A percentile compares a stretch with the other conserved stretches of the same genome.
These are phyloP conservation scores for Fulmarus glacialis DNA, from an alignment of 2,113 vertebrate genomes.

Conservation along the genomic window DNA sequence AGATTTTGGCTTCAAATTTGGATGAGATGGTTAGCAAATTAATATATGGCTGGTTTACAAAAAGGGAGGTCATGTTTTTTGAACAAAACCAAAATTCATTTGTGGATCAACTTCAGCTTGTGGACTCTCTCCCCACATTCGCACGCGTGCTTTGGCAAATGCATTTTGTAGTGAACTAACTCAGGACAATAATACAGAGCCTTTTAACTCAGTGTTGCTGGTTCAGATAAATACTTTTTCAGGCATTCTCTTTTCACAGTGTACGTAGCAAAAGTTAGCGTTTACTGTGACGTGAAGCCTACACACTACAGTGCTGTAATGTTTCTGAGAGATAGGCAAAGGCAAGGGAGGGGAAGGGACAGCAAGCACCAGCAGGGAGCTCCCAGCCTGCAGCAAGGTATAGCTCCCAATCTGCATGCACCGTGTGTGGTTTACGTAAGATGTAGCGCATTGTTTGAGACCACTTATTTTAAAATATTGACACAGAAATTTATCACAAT, in stretches of 20 bases:
- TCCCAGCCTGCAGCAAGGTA: not conserved
- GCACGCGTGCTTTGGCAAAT: not conserved
- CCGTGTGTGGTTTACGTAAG: not conserved
- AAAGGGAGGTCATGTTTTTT: not conserved
- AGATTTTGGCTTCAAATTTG: not conserved
- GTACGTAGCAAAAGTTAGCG: not conserved
- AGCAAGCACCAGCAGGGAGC: not conserved
- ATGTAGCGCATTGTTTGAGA: not conserved
- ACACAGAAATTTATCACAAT: not conserved
- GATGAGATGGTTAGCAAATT: not conserved
- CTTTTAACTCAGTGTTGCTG: not conserved
- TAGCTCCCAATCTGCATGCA: not conserved
- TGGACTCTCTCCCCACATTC: not conserved
- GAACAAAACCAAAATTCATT: not conserved
- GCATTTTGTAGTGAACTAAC: not conserved
- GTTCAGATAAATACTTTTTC: not conserved
- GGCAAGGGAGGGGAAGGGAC: not conserved
- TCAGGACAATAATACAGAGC: accelerated
- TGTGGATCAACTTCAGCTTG: not conserved
- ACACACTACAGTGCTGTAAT: not conserved
- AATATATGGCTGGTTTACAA: not conserved
- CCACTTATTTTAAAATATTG: not conserved
- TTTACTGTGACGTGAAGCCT: not conserved
- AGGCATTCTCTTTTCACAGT: not conserved
- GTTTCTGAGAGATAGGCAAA: not conserved